These are phyloP conservation scores for Magallana ariakensis DNA, from an alignment of 1,140 invertebrate genomes.

Conservation along the genomic window DNA sequence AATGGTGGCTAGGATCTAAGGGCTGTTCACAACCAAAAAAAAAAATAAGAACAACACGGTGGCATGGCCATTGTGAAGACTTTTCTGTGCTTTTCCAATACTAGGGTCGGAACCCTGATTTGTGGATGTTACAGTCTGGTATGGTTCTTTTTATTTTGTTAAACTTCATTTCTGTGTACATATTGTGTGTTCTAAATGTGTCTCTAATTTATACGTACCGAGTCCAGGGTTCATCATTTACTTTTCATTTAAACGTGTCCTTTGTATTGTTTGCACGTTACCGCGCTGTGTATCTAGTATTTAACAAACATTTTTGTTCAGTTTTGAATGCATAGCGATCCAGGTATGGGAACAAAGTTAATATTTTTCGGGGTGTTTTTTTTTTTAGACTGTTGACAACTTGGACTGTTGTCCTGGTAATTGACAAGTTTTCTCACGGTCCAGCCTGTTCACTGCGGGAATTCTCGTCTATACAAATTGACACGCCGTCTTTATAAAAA, in stretches of 20 bases:
- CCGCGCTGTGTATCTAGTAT: no score
- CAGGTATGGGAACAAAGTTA: no score
- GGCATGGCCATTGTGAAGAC: constrained; percentile 66
- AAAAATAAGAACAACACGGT: neutral
- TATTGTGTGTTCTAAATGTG: no score
- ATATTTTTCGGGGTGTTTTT: no score
- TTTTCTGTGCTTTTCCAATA: constrained; percentile 69
- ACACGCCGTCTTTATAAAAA: neutral
- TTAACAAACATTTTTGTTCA: no score
- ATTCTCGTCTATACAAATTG: neutral
- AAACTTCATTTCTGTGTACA: no score
- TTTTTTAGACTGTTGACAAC: neutral
- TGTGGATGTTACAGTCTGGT: constrained; percentile 69
- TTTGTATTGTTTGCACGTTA: no score
- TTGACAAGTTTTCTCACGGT: constrained; percentile 14
- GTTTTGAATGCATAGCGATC: no score
- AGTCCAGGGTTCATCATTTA: no score
- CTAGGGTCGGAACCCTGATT: constrained; percentile 64
- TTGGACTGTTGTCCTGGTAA: neutral
- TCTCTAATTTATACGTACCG: no score
- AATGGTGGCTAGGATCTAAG: neutral
- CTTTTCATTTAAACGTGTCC: no score
- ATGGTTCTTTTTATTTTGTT: constrained; percentile 42
- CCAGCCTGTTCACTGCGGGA: neutral
- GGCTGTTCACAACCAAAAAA: no score